A percentile compares a stretch with the other conserved stretches of the same genome.
Evolutionary conservation across 92 coral and sea anemone species (phyloP).

Genomic region (Palythoa grandis): DNA sequence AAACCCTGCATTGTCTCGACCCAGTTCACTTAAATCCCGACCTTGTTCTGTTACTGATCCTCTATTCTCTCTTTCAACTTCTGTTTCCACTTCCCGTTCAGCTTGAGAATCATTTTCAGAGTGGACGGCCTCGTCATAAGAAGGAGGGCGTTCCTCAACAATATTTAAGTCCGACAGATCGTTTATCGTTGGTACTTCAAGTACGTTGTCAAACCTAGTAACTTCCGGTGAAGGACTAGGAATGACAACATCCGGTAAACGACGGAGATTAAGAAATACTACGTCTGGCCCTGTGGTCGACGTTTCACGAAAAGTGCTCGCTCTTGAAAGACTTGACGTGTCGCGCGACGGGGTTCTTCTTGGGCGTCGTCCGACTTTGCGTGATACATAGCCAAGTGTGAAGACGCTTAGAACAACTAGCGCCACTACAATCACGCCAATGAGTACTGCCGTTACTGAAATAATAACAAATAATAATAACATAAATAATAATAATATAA

Average conservation of each 20-base stretch:
- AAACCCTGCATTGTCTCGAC: slow-evolving; percentile 26
- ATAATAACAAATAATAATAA: not conserved
- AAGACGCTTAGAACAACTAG: not conserved
- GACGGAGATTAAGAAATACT: slow-evolving; percentile 14
- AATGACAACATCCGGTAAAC: slow-evolving; percentile 21
- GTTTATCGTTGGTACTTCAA: slow-evolving; percentile 29
- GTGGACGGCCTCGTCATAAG: slow-evolving; percentile 29
- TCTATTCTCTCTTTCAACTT: slow-evolving; percentile 19
- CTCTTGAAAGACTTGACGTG: slow-evolving; percentile 15
- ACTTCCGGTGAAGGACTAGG: slow-evolving; percentile 6
- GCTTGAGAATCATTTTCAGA: slow-evolving; percentile 1
- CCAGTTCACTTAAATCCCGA: not conserved
- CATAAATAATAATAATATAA: not conserved
- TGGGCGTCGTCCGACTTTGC: not conserved
- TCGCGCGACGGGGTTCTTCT: not conserved
- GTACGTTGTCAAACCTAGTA: not conserved
- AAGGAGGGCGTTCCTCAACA: slow-evolving; percentile 26
- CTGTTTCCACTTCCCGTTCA: not conserved
- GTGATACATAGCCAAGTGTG: slow-evolving; percentile 13
- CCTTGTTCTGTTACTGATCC: not conserved
- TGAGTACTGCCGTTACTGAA: slow-evolving; percentile 20
- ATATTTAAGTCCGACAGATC: slow-evolving; percentile 29
- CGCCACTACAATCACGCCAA: slow-evolving; percentile 19
- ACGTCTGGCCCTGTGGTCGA: not conserved
- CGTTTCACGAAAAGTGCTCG: slow-evolving; percentile 24